phyloP scores from a whole-genome alignment of 2,797 vertebrate species.

The Malurus splendens region DNA sequence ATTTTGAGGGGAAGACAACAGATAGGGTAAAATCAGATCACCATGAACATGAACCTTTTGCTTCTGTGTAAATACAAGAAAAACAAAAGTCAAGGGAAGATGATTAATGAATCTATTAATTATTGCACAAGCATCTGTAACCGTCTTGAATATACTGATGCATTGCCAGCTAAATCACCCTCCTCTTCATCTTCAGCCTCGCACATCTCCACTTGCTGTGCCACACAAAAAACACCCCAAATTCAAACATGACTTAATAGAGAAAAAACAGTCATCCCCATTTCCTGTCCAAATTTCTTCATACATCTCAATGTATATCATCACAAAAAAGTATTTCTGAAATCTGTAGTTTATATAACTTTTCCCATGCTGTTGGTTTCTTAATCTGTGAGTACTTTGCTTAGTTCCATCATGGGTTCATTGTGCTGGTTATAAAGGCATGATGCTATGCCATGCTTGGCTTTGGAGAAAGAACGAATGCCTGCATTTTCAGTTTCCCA shows the following conservation, averaged over 20 bases:
- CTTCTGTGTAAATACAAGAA: neutral
- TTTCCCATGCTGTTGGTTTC: neutral
- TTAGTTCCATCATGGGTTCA: neutral
- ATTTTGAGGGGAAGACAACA: neutral
- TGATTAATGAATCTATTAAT: neutral
- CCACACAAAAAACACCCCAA: neutral
- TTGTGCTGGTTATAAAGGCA: neutral
- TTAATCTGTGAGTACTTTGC: neutral
- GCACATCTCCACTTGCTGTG: neutral
- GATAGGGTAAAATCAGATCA: neutral
- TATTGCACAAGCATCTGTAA: neutral
- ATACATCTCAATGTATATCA: neutral
- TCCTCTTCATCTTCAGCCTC: neutral
- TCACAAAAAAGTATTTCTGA: neutral
- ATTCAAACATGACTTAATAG: neutral
- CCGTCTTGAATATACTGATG: neutral
- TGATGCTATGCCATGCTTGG: neutral
- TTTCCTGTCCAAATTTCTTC: neutral
- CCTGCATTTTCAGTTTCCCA: neutral
- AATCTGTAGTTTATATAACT: neutral
- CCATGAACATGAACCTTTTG: accelerated
- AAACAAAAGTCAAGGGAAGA: neutral
- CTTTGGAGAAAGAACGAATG: neutral
- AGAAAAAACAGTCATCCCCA: neutral
- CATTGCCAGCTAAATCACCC: neutral